Base-by-base conservation (phyloP, 2,888 invertebrate species). In the Cataglyphis rosenhaueri region DNA sequence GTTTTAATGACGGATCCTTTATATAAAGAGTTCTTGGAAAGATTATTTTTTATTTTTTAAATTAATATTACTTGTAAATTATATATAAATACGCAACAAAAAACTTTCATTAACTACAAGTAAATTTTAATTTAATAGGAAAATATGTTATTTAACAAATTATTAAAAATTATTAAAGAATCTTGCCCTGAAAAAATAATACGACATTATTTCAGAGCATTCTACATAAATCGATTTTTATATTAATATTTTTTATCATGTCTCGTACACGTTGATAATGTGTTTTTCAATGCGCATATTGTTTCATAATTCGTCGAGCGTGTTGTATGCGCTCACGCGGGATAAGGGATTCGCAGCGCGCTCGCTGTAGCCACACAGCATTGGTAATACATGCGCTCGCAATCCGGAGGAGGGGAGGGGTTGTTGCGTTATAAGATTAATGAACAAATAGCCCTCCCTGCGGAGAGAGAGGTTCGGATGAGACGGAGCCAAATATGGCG, bases 391-490 rank as follows among this genome's bases (percentile, higher is more conserved):
- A 86, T 84, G 84, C 84, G 78, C 86, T 85, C 76, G 78, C 87
- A 83, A 87, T 86, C 87, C 57, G 25, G 41, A 41, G 21, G 78
- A 55, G 76, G 59, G 71, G 73, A 78, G 71, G 78, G 87, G 90
- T 88, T 90, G 93, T 92, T 92, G 90, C 92, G 90, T 92, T 93
- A 92, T 92, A 93, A 94, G 93, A 94, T 94, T 94, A 93, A 94
- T 93, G 93, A 94, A 93, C 92, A 92, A 92, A 92, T 90, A 91
- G 90, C 86, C 86, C 85, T 87, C 86, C 88, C 74, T 82, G 83
- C 73, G 84, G 84, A 85, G 81, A 85, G 81, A 75, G 84, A 89
- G 87, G 81, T 86, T 85, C 86, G 89, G 91, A 92, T 92, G 91
- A 92, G 92, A 91, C 88, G 88, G 83, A 85, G 85, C 91, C 88